phyloP scores from a whole-genome alignment of 2,888 invertebrate species.

The Tenthredo scrophulariae region DNA sequence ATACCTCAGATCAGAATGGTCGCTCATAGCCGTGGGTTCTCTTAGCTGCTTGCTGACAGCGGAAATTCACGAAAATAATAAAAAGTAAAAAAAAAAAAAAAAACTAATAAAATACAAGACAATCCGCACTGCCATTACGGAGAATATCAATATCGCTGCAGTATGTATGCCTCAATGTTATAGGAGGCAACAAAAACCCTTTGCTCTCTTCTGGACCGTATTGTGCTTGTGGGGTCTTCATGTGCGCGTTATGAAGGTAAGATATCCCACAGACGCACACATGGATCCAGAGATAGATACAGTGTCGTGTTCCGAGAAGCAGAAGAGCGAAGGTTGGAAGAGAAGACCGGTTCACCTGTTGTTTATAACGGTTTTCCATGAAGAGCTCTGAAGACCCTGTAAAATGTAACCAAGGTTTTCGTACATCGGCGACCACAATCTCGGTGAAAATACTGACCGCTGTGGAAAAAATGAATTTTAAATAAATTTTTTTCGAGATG shows the following conservation, averaged over 20 bases:
- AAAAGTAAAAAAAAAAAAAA: too few relatives aligned
- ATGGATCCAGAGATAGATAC: not conserved
- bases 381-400: conserved; percentile 67
- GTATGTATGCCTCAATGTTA: not conserved
- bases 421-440: conserved; percentile 38
- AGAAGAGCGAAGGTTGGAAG: conserved; percentile 10
- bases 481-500: conserved; percentile 54
- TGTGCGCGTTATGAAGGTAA: conserved; percentile 45
- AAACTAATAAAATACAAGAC: not conserved
- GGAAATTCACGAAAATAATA: not conserved
- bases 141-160: not conserved
- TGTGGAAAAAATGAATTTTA: conserved; percentile 62
- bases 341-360: conserved; percentile 23
- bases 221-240: conserved; percentile 29
- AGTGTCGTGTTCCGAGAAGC: not conserved
- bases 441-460: conserved; percentile 33
- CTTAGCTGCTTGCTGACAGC: not conserved
- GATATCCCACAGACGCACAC: not conserved
- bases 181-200: not conserved
- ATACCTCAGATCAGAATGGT: conserved; percentile 2
- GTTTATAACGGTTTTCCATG: conserved; percentile 61
- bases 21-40: not conserved
- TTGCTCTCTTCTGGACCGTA: conserved; percentile 18
- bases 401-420: conserved; percentile 63
- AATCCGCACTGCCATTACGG: not conserved